Evolutionary conservation across 1,140 invertebrate genomes (phyloP).

Genomic region (Drosophila teissieri): DNA sequence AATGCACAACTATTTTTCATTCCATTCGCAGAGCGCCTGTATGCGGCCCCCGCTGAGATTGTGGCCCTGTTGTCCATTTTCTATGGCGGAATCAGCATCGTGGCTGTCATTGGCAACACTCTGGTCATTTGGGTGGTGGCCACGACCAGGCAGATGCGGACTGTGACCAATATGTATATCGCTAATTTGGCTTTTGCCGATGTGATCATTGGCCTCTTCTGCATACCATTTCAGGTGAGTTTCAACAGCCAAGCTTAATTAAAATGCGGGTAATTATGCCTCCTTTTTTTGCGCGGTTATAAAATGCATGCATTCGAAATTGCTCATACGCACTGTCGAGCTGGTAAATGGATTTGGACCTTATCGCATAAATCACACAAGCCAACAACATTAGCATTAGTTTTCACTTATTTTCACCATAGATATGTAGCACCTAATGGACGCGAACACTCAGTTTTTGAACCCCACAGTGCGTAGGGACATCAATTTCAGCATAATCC

Average conservation of each 20-base stretch:
- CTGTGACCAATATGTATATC: conserved; percentile 93
- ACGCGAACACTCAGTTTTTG: background rate
- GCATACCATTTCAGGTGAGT: conserved; percentile 92
- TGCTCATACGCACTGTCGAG: conserved; percentile 48
- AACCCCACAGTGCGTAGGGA: conserved; percentile 13
- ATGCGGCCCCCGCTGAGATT: conserved; percentile 90
- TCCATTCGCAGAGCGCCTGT: conserved; percentile 84
- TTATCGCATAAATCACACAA: conserved; percentile 39
- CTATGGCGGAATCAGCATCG: conserved; percentile 92
- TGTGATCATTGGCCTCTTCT: conserved; percentile 91
- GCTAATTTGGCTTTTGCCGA: conserved; percentile 91
- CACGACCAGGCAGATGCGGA: conserved; percentile 90
- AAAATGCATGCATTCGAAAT: conserved; percentile 48
- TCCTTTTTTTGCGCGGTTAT: background rate
- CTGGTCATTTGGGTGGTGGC: conserved; percentile 93
- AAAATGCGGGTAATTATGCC: conserved; percentile 6
- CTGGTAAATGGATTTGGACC: conserved; percentile 15
- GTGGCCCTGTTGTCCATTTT: conserved; percentile 90
- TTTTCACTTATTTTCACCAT: conserved; percentile 38
- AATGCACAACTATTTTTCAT: background rate
- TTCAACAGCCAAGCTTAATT: background rate
- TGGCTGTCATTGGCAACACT: conserved; percentile 92
- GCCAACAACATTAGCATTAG: conserved; percentile 35
- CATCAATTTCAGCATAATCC: conserved; percentile 56
- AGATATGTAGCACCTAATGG: conserved; percentile 24